Base-by-base conservation (phyloP, 2,888 invertebrate species). In the Hydropsyche betteni region DNA sequence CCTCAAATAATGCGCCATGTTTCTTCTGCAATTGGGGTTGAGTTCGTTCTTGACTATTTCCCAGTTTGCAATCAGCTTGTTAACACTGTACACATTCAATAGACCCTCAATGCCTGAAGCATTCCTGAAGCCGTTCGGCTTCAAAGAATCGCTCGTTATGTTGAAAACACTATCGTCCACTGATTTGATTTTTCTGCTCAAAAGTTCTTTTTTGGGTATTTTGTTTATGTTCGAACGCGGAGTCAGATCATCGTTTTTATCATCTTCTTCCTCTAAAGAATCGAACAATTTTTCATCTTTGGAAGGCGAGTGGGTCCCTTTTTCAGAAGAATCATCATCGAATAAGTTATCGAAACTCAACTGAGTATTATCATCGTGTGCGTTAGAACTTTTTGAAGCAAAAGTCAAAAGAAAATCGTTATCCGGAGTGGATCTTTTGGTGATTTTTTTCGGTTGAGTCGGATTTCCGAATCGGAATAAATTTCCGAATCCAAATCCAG, bases 1-100 rank as follows among this genome's bases (percentile, higher is more conserved):
- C 10, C 86, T 84, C 55, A 92, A 86, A 81, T 91, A 92, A 52
- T 84, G 83, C 80, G 89, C 88, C 84, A 92, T 83, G 79, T 92
- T 89, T 38, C 84, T 84, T 69, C 84, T 84, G 81, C 93, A 92
- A 55, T 85, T 83, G 0, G 86, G 84, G 3, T 84, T 82, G 76
- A 92, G 83, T 51, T 82, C 83, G 51, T 84, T 85, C 76, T 87
- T 86, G 58, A 88, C 84, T 34, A 84, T 83, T 0, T 80, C 80
- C 90, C 91, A 92, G 82, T 89, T 89, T n/a, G 82, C 83, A 78
- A 88, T 86, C 80, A 90, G 81, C 33, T 88, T 84, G 78, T 89
- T 88, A 0, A 88, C 87, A 79, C 89, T 89, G 79, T 89, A 88
- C 80, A 90, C 85, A 78, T 89, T 84, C 81, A 90, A 82, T 83